phyloP scores from a whole-genome alignment of 1,140 invertebrate species.

The Aphidius gifuensis region DNA sequence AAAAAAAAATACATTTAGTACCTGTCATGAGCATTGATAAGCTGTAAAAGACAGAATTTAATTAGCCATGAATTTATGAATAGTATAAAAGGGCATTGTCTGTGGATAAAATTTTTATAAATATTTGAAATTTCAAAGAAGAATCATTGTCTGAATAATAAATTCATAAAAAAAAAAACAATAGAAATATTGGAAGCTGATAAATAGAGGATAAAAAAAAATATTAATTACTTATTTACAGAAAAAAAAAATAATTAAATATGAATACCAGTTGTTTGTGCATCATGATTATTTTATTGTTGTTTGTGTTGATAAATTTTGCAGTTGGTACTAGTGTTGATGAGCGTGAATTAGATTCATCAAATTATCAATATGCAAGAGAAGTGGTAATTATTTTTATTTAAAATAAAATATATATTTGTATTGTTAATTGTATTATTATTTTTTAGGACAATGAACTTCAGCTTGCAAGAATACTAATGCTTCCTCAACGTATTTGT shows the following conservation, averaged over 20 bases:
- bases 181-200: neutral
- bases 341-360: constrained; percentile 25
- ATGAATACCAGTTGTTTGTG: neutral
- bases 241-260: neutral
- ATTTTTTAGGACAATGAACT: constrained; percentile 41
- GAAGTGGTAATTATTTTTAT: constrained; percentile 33
- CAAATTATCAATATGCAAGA: constrained; percentile 35
- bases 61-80: constrained; percentile 4
- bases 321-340: constrained; percentile 33
- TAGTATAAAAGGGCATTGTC: constrained; percentile 1
- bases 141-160: neutral
- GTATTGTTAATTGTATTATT: neutral
- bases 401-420: constrained; percentile 4
- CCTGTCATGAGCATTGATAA: neutral
- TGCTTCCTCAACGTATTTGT: constrained; percentile 35
- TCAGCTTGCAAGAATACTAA: constrained; percentile 37
- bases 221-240: neutral
- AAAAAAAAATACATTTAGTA: no score
- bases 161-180: neutral
- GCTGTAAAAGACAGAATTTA: constrained; percentile 20
- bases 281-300: neutral
- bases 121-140: neutral
- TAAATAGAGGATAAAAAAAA: neutral
- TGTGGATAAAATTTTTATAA: neutral
- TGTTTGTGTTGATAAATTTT: constrained; percentile 12